These are phyloP conservation scores for Psilanteris sp. DNA, from an alignment of 1,140 invertebrate genomes.

Conservation along the genomic window DNA sequence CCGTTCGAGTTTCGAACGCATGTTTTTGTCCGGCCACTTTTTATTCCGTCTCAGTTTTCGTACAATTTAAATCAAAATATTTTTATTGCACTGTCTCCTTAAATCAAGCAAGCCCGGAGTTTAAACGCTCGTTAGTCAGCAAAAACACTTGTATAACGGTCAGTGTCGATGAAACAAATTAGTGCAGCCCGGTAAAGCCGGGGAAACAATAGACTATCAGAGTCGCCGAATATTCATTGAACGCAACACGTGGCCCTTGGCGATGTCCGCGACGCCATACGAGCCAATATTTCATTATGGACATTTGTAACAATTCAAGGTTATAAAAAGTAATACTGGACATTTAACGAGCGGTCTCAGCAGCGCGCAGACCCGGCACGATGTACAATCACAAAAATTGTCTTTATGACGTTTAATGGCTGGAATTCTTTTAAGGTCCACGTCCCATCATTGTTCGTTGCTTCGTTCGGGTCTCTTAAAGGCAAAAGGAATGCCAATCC, in stretches of 20 bases:
- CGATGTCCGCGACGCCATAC: slow-evolving; percentile 44
- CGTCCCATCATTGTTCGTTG: slow-evolving; percentile 62
- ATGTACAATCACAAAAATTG: slow-evolving; percentile 76
- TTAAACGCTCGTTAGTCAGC: slow-evolving; percentile 42
- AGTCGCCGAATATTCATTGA: slow-evolving; percentile 56
- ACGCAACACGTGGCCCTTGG: slow-evolving; percentile 30
- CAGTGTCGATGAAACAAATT: slow-evolving; percentile 53
- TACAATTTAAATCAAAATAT: slow-evolving; percentile 23
- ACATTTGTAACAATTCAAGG: slow-evolving; percentile 67
- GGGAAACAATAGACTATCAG: slow-evolving; percentile 49
- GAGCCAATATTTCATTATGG: slow-evolving; percentile 73
- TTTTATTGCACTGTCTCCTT: slow-evolving; percentile 34
- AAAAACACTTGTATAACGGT: slow-evolving; percentile 48
- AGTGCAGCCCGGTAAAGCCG: slow-evolving; percentile 13
- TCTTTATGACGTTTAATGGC: slow-evolving; percentile 77
- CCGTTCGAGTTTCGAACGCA: background rate
- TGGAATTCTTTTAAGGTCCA: slow-evolving; percentile 74
- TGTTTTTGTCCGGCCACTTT: background rate
- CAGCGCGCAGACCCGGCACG: slow-evolving; percentile 55
- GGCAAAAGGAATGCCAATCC: slow-evolving; percentile 74
- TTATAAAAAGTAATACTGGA: slow-evolving; percentile 66
- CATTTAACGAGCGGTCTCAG: slow-evolving; percentile 69
- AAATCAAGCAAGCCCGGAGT: slow-evolving; percentile 14
- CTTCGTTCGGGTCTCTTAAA: slow-evolving; percentile 70
- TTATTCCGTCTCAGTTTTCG: background rate